These are phyloP conservation scores for Syngnathus scovelli DNA, from an alignment of 2,113 vertebrate genomes.

Conservation along the genomic window DNA sequence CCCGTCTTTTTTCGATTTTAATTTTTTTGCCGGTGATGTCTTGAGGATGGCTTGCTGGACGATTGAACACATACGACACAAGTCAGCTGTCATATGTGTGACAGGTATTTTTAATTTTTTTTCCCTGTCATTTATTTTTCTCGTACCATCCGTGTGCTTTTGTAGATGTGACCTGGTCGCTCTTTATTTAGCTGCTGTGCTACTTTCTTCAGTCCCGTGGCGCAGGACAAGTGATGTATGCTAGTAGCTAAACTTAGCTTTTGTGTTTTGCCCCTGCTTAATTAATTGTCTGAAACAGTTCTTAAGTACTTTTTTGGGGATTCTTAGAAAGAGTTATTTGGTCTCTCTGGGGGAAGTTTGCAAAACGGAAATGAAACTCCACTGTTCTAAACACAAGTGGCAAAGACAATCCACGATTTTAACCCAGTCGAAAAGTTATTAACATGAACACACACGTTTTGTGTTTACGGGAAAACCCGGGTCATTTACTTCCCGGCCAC, in stretches of 20 bases:
- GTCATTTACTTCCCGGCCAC: background rate
- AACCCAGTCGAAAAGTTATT: conserved; percentile 1
- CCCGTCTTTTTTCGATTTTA: background rate
- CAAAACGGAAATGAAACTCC: conserved; percentile 5
- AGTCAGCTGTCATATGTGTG: conserved; percentile 51
- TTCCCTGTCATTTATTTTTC: background rate
- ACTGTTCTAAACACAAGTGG: background rate
- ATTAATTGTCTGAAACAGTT: background rate
- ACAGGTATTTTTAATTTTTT: conserved; percentile 53
- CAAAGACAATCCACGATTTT: conserved; percentile 1
- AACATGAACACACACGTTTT: background rate
- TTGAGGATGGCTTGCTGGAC: conserved; percentile 55
- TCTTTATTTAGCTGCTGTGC: conserved; percentile 60
- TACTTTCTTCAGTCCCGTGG: conserved; percentile 49
- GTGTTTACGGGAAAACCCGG: background rate
- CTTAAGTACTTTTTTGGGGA: background rate
- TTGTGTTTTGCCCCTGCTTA: conserved; percentile 6
- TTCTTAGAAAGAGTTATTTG: background rate
- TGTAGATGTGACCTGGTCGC: conserved; percentile 35
- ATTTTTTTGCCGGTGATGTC: conserved; percentile 24
- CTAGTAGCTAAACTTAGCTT: conserved; percentile 26
- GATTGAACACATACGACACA: conserved; percentile 53
- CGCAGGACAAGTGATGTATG: conserved; percentile 23
- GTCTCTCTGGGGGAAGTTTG: background rate
- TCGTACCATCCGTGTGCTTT: background rate